Conservation (phyloP, 2,113 vertebrate genomes). For the Pteropus alecto region DNA sequence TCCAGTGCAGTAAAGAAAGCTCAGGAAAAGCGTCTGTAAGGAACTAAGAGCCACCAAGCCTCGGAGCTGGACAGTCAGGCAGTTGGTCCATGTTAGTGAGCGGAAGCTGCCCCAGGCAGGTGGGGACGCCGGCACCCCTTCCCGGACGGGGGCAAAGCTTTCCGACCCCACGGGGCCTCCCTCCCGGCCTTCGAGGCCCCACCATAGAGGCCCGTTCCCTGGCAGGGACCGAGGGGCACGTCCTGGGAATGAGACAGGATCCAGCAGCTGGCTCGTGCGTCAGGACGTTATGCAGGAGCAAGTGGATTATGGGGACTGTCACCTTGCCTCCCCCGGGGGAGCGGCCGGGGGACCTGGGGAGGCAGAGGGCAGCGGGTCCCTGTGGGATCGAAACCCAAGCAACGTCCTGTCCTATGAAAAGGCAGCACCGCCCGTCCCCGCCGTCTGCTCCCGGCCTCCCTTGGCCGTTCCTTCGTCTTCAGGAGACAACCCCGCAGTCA, state of each 20-base stretch:
- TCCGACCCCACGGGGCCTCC: conserved; percentile 73
- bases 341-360: not conserved
- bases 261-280: conserved; percentile 68
- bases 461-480: not conserved
- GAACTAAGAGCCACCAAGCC: conserved; percentile 76
- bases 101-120: conserved; percentile 54
- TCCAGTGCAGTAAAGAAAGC: conserved; percentile 71
- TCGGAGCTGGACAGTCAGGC: conserved; percentile 74
- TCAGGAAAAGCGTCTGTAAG: conserved; percentile 26
- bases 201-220: conserved; percentile 63
- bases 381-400: conserved; percentile 72
- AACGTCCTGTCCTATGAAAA: conserved; percentile 46
- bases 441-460: conserved; percentile 27
- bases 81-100: conserved; percentile 69
- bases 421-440: conserved; percentile 73
- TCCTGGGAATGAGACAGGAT: conserved; percentile 64
- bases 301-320: not conserved
- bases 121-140: conserved; percentile 59
- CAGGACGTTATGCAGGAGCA: not conserved
- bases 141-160: conserved; percentile 78
- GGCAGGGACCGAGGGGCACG: not conserved
- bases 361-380: conserved; percentile 55
- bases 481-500: conserved; percentile 49
- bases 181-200: conserved; percentile 77
- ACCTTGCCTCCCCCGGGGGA: not conserved